These are phyloP conservation scores for Pycnonotus jocosus DNA, from an alignment of 2,113 vertebrate species.

Conservation along the genomic window DNA sequence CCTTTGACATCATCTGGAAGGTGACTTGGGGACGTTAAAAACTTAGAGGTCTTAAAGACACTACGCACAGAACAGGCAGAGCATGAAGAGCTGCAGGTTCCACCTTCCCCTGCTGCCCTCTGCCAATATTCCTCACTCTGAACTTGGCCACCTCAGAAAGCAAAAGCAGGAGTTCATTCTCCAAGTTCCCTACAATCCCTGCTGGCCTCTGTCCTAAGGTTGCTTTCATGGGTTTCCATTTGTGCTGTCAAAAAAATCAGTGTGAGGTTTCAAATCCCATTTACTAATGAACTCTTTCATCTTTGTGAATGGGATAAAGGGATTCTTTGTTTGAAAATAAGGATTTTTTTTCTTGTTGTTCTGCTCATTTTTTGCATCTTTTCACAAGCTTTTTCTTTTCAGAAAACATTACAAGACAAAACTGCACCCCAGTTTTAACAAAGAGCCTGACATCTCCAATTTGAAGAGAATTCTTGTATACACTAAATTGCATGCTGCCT, in stretches of 20 bases:
- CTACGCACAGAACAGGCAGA: not conserved
- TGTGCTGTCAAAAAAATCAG: conserved; percentile 57
- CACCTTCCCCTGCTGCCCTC: not conserved
- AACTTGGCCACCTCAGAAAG: not conserved
- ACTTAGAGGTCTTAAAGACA: not conserved
- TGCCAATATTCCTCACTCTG: not conserved
- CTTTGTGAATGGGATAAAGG: conserved; percentile 55
- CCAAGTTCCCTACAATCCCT: not conserved
- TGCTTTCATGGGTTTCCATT: conserved; percentile 50
- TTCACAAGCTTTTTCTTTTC: conserved; percentile 35
- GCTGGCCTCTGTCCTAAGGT: conserved; percentile 30
- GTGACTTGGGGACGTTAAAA: not conserved
- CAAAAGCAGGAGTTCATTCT: not conserved
- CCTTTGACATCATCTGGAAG: not conserved
- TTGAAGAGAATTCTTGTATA: conserved; percentile 32
- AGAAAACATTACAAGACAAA: conserved; percentile 39
- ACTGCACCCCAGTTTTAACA: conserved; percentile 5
- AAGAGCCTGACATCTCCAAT: conserved; percentile 40
- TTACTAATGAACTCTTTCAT: conserved; percentile 66
- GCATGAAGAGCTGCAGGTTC: not conserved
- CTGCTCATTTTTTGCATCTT: conserved; percentile 46
- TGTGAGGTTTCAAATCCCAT: conserved; percentile 54
- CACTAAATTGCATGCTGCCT: conserved; percentile 24
- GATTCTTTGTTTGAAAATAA: conserved; percentile 56
- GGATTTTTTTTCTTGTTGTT: conserved; percentile 43